These are phyloP conservation scores for Notolepis coatsorum DNA, from an alignment of 2,797 vertebrate species.

Conservation along the genomic window DNA sequence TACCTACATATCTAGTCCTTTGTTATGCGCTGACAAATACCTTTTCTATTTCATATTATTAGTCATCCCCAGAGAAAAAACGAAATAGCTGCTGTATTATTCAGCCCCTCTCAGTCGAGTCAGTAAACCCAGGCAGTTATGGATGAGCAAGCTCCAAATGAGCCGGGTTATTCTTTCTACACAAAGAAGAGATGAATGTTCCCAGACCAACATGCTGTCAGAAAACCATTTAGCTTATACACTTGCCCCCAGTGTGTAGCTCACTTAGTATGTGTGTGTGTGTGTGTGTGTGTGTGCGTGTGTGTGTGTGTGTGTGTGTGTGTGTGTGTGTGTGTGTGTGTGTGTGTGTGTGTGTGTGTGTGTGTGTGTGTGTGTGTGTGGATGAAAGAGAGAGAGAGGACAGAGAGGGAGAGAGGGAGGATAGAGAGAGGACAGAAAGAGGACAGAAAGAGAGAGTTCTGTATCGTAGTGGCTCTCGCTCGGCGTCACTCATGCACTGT, in stretches of 20 bases:
- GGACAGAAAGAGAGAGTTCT: too few species aligned
- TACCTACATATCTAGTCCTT: constrained; percentile 9
- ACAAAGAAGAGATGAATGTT: constrained; percentile 40
- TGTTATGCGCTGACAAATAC: not conserved
- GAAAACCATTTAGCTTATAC: constrained; percentile 48
- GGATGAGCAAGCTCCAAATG: constrained; percentile 40
- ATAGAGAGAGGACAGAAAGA: too few species aligned
- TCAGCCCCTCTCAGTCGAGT: constrained; percentile 32
- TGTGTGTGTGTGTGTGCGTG: not conserved
- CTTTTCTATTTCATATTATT: constrained; percentile 24
- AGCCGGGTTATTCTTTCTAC: constrained; percentile 34
- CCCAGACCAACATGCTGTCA: constrained; percentile 29
- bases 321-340: constrained; percentile 25
- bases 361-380: not conserved
- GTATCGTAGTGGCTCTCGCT: too few species aligned
- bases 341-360: constrained; percentile 9
- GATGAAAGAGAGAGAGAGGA: not conserved
- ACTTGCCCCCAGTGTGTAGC: constrained; percentile 16
- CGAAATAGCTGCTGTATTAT: not conserved
- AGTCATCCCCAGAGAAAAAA: constrained; percentile 20
- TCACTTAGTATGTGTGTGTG: constrained; percentile 5
- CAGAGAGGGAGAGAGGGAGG: too few species aligned
- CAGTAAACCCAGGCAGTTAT: constrained; percentile 25
- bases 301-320: constrained; percentile 21
- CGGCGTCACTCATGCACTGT: too few species aligned